Conservation (phyloP, 2,888 invertebrate species). For the Drosophila rubida region DNA sequence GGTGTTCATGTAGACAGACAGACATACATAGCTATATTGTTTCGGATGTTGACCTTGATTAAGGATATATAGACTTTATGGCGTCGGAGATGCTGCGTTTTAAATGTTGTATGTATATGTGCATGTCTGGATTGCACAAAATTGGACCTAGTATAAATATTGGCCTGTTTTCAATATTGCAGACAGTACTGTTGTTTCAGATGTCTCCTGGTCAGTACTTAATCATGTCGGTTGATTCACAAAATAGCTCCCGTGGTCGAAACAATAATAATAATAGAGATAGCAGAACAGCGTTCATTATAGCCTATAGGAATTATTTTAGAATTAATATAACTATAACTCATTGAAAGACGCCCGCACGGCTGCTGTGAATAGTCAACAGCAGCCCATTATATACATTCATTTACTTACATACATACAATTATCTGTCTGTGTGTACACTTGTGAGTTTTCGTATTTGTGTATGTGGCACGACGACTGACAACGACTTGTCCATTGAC, state of each 20-base stretch:
- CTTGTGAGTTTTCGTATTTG: constrained; percentile 21
- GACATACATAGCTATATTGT: no score
- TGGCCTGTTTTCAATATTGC: constrained; percentile 31
- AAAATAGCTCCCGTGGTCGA: no score
- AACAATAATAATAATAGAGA: not conserved
- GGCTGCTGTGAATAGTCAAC: constrained; percentile 58
- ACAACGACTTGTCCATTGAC: constrained; percentile 83
- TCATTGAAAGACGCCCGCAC: constrained; percentile 68
- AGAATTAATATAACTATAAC: constrained; percentile 61
- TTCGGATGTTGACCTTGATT: no score
- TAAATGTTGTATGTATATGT: no score
- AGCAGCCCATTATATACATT: constrained; percentile 37
- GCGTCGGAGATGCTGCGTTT: no score
- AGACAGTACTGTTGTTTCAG: constrained; percentile 41
- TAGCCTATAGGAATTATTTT: constrained; percentile 56
- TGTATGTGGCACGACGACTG: constrained; percentile 78
- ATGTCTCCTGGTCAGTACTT: constrained; percentile 28
- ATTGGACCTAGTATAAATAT: no score
- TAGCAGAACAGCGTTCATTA: constrained; percentile 29
- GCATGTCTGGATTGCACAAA: no score
- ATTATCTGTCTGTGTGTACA: constrained; percentile 6
- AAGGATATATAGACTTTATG: no score
- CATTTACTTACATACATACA: not conserved
- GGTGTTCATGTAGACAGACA: no score
- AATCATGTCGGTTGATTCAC: constrained; percentile 29